Percentiles rank a stretch among this genome's conserved stretches.
These are phyloP conservation scores for Petrocephalus zakoni DNA, from an alignment of 2,113 vertebrate genomes.

Conservation along the genomic window DNA sequence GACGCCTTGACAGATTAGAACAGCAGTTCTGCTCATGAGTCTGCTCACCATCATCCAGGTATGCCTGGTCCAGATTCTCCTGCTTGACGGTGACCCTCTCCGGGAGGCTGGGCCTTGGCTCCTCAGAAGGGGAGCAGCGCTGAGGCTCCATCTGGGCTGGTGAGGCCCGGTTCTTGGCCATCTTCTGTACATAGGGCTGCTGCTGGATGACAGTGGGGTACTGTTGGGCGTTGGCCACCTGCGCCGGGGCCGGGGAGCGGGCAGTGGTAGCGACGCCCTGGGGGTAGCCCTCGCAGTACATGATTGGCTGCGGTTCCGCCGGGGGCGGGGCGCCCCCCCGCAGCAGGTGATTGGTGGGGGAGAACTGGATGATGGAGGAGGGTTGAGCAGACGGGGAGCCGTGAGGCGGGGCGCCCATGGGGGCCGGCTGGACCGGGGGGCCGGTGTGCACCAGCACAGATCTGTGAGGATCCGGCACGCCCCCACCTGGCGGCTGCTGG, in stretches of 20 bases:
- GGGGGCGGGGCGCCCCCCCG: conserved; percentile 68
- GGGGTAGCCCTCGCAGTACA: conserved; percentile 82
- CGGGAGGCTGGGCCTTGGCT: conserved; percentile 61
- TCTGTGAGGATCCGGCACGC: conserved; percentile 75
- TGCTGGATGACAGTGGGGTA: conserved; percentile 90
- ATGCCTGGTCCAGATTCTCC: conserved; percentile 95
- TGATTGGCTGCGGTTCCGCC: conserved; percentile 76
- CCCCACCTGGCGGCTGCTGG: conserved; percentile 60
- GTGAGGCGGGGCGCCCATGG: conserved; percentile 49
- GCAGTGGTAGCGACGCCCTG: conserved; percentile 39
- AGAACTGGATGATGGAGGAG: conserved; percentile 88
- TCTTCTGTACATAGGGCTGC: conserved; percentile 62
- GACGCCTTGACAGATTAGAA: background rate
- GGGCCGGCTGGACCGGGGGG: conserved; percentile 66
- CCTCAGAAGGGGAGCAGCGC: conserved; percentile 61
- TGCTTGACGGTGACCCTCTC: conserved; percentile 86
- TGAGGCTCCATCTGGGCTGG: conserved; percentile 52
- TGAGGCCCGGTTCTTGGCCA: conserved; percentile 44
- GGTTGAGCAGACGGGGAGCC: conserved; percentile 62
- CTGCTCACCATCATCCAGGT: conserved; percentile 89
- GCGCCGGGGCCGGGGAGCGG: conserved; percentile 57
- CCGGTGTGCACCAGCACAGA: conserved; percentile 87
- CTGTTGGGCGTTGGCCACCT: conserved; percentile 62
- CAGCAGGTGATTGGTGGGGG: conserved; percentile 77
- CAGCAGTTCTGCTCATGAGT: background rate